Conservation (phyloP, 2,888 invertebrate species). For the Unio pictorum region DNA sequence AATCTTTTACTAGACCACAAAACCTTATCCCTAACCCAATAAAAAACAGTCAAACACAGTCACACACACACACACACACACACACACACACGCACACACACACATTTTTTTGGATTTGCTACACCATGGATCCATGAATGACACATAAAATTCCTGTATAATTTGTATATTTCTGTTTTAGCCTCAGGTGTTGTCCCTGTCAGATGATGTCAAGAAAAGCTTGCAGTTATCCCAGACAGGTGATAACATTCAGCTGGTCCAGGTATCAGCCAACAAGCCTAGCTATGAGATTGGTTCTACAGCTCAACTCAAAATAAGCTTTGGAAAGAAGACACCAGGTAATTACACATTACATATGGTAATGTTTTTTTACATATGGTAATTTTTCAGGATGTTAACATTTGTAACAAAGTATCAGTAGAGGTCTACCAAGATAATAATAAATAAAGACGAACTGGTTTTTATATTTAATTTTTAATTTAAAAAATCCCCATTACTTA, state of each 20-base stretch:
- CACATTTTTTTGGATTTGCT: too few relatives aligned
- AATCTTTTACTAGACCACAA: too few relatives aligned
- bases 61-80: too few relatives aligned
- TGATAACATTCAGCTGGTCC: constrained; percentile 35
- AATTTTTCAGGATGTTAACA: too few relatives aligned
- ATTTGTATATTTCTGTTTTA: constrained; percentile 15
- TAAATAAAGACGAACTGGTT: neutral
- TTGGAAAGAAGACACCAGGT: constrained; percentile 51
- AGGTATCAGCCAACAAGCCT: constrained; percentile 58
- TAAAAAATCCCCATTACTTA: too few relatives aligned
- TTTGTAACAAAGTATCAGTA: too few relatives aligned
- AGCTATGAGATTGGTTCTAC: constrained; percentile 67
- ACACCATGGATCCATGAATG: neutral
- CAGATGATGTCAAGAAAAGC: constrained; percentile 40
- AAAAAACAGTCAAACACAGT: too few relatives aligned
- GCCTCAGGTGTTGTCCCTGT: constrained; percentile 38
- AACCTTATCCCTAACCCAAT: too few relatives aligned
- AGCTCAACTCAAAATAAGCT: constrained; percentile 57
- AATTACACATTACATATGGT: neutral
- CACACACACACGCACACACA: too few relatives aligned
- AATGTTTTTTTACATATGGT: neutral
- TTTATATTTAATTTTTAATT: neutral
- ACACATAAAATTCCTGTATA: neutral
- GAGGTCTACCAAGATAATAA: too few relatives aligned
- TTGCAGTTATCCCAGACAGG: constrained; percentile 24